phyloP scores from a whole-genome alignment of 2,888 invertebrate species.

The Pegoplata infirma region DNA sequence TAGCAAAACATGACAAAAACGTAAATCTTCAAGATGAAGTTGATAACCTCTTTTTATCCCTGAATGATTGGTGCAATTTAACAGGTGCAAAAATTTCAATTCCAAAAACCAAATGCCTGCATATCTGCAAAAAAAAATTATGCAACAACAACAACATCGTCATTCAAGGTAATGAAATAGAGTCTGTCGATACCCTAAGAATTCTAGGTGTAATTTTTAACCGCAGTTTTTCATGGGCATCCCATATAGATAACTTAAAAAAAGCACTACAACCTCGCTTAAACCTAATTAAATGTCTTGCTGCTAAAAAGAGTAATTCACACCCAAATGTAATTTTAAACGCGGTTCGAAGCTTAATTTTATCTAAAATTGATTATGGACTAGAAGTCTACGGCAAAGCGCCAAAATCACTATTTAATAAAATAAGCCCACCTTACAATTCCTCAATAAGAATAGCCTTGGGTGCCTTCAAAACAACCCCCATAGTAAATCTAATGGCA shows the following conservation, averaged over 20 bases:
- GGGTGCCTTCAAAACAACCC: too few relatives aligned
- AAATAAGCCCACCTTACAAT: too few relatives aligned
- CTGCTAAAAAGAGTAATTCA: not conserved
- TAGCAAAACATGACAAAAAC: not conserved
- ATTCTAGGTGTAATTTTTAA: slow-evolving; percentile 21
- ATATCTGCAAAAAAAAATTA: not conserved
- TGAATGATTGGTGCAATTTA: too few relatives aligned
- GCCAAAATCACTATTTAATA: not conserved
- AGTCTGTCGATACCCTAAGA: not conserved
- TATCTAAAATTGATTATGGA: not conserved
- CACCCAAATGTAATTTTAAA: not conserved
- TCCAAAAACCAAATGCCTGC: not conserved
- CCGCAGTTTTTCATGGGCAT: not conserved
- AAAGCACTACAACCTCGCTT: not conserved
- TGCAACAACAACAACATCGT: not conserved
- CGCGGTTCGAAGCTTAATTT: too few relatives aligned
- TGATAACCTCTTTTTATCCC: too few relatives aligned
- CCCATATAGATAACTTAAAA: not conserved
- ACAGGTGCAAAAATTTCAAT: too few relatives aligned
- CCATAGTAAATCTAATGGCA: too few relatives aligned
- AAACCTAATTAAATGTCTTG: not conserved
- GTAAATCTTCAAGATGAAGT: too few relatives aligned
- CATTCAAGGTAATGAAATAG: slow-evolving; percentile 2
- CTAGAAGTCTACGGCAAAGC: slow-evolving; percentile 6
- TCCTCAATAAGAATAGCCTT: too few relatives aligned